phyloP scores from a whole-genome alignment of 2,113 vertebrate species.

The Trogon melanurus region DNA sequence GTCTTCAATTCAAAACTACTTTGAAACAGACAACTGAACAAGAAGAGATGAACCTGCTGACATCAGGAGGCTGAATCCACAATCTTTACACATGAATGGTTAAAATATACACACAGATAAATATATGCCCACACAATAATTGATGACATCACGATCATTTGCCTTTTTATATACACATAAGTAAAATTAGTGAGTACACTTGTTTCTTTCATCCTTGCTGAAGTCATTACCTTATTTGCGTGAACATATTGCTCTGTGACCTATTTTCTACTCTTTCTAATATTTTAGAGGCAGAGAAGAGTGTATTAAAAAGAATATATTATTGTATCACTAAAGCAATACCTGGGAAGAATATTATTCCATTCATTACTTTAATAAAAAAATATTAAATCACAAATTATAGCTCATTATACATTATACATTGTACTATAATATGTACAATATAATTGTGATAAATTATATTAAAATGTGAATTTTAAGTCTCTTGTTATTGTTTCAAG shows the following conservation, averaged over 20 bases:
- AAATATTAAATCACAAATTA: background rate
- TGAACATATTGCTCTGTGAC: background rate
- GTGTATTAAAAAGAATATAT: constrained; percentile 6
- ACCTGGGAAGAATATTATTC: background rate
- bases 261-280: background rate
- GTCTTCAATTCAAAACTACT: background rate
- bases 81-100: background rate
- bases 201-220: background rate
- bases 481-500: background rate
- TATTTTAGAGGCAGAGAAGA: background rate
- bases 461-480: background rate
- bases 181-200: background rate
- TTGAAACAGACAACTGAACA: background rate
- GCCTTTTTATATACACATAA: background rate
- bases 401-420: background rate
- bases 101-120: background rate
- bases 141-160: fast-evolving
- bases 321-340: background rate
- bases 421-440: background rate
- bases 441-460: background rate
- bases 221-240: background rate
- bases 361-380: background rate
- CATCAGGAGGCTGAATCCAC: background rate
- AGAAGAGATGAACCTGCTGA: background rate
- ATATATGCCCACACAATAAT: fast-evolving